A percentile compares a stretch with the other conserved stretches of the same genome.
Evolutionary conservation across 2,113 vertebrate species (phyloP).

Genomic region (Gymnogyps californianus): DNA sequence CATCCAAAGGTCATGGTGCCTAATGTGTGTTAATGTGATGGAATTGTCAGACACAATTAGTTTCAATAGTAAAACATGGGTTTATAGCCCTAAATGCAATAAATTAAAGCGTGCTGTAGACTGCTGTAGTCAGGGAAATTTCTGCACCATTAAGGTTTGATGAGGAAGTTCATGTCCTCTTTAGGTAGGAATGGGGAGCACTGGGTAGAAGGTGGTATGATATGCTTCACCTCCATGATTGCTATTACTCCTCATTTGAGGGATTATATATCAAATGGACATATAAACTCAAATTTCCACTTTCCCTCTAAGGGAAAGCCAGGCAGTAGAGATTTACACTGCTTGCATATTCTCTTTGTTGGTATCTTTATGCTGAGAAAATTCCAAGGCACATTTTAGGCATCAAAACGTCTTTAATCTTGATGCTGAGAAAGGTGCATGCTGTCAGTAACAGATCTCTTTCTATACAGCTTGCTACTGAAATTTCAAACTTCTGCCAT

Average conservation of each 20-base stretch:
- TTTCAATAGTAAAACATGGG: slow-evolving; percentile 55
- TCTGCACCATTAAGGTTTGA: slow-evolving; percentile 60
- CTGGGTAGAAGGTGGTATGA: not conserved
- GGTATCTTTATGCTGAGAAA: not conserved
- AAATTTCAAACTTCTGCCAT: not conserved
- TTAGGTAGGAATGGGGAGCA: not conserved
- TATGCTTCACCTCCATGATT: not conserved
- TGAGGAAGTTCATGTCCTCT: slow-evolving; percentile 17
- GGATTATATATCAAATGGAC: not conserved
- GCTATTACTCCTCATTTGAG: not conserved
- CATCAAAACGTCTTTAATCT: not conserved
- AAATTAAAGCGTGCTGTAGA: slow-evolving; percentile 32
- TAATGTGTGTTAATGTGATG: slow-evolving; percentile 68
- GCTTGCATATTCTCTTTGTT: not conserved
- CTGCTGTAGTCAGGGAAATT: slow-evolving; percentile 54
- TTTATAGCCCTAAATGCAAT: slow-evolving; percentile 51
- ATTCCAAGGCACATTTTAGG: not conserved
- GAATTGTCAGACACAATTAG: slow-evolving; percentile 63
- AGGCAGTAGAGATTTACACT: not conserved
- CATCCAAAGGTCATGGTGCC: slow-evolving; percentile 50
- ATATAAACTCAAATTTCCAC: not conserved
- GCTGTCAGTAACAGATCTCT: not conserved
- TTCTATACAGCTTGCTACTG: not conserved
- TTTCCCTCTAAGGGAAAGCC: not conserved
- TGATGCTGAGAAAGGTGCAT: not conserved